Base-by-base conservation (phyloP, 2,888 invertebrate genomes). In the Punctoribates punctum region DNA sequence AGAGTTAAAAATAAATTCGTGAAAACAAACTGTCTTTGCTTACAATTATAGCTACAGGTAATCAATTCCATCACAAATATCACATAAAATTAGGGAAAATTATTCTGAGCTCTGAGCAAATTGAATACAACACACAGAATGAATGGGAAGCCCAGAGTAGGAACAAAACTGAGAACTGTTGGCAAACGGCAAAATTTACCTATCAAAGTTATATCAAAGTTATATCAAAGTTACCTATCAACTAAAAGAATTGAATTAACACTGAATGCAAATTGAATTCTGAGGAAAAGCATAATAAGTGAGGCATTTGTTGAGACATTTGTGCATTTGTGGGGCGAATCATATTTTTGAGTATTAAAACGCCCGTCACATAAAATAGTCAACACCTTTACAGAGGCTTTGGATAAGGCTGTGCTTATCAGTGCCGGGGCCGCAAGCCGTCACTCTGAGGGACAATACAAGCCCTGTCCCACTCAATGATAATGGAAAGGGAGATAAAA, bases 251-350 rank as follows among this genome's bases (percentile, higher is more conserved):
- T 54, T 54, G 11, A 42, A 42, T 42, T 54, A 65, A 65, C 29
- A 65, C 20, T 65, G 34, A 65, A 65, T 65, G 25, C 57, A 57
- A 65, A 65, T 38, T 34, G 34, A 1, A 62, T 15, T 25, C 20
- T 62, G 15, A 27, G n/a, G n/a, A 29, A 62, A 62, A 62, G 25
- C 4, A 62, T 27, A 9, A 27, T 62, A 17, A 42, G 38, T 20
- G 34, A 23, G 70, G 23, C n/a, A 42, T n/a, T 70, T 70, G 23
- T 42, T n/a, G n/a, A n/a, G 34, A 8, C 34, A 34, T n/a, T n/a
- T n/a, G n/a, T n/a, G n/a, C 15, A 42, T 9, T 70, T 70, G 23
- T 42, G 70, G 70, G 70, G 29, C 70, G 70, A 70, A 70, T 42
- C 4, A 23, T 62, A 62, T 27, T 29, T 23, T 29, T 23, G n/a